phyloP scores from a whole-genome alignment of 92 coral and sea anemone genomes.

The Zoanthus sansibaricus region DNA sequence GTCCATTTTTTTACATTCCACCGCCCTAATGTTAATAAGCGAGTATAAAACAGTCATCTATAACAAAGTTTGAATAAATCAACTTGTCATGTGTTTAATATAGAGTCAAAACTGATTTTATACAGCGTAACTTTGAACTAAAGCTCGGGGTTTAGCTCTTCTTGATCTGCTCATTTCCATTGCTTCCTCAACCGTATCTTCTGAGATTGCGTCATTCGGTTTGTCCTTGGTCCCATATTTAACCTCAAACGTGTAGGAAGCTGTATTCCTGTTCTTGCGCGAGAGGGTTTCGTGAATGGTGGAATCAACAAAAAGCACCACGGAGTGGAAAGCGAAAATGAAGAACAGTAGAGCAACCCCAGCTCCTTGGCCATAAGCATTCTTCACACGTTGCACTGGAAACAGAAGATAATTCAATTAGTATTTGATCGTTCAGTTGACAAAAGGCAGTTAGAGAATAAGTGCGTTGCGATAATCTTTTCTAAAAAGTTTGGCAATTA shows the following conservation, averaged over 20 bases:
- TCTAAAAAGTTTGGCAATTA: no score
- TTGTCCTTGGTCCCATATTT: conserved; percentile 3
- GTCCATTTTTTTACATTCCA: no score
- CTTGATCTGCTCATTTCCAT: background rate
- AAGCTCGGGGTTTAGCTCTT: background rate
- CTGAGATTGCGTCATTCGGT: conserved; percentile 11
- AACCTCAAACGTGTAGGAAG: conserved; percentile 11
- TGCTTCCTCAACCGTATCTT: conserved; percentile 10
- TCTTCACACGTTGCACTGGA: conserved; percentile 23
- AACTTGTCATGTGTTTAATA: no score
- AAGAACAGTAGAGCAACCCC: conserved; percentile 43
- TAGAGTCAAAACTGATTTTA: background rate
- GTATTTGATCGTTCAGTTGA: no score
- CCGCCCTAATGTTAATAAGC: no score
- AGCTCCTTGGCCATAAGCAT: conserved; percentile 44
- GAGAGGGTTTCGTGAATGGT: conserved; percentile 19
- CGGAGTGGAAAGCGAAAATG: conserved; percentile 38
- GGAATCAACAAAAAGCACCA: conserved; percentile 32
- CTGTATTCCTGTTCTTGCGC: background rate
- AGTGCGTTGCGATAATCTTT: no score
- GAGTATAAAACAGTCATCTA: no score
- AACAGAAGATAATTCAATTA: no score
- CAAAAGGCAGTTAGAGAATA: no score
- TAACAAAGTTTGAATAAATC: no score
- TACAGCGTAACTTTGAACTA: conserved; percentile 32